These are phyloP conservation scores for Tenodera sinensis DNA, from an alignment of 2,888 invertebrate genomes.

Conservation along the genomic window DNA sequence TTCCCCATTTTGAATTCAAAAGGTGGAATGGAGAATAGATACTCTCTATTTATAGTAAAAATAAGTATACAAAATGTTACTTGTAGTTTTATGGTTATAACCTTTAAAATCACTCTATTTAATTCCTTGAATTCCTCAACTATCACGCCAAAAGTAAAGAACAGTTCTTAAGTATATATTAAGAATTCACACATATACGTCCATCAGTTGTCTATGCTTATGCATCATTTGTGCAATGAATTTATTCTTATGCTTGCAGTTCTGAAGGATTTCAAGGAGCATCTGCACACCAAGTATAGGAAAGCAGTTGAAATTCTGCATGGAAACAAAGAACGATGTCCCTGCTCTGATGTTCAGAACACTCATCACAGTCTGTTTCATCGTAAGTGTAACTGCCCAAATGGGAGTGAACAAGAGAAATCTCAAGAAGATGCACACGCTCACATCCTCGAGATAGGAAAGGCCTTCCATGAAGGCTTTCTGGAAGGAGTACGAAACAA, in stretches of 20 bases:
- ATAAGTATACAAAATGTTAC: too few species aligned
- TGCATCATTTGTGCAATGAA: too few species aligned
- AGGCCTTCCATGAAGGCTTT: not conserved
- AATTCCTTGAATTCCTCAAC: too few species aligned
- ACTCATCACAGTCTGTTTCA: not conserved
- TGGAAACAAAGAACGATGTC: not conserved
- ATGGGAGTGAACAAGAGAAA: not conserved
- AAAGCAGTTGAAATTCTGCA: not conserved
- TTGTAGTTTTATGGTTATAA: too few species aligned
- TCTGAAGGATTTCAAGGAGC: not conserved
- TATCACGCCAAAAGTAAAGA: too few species aligned
- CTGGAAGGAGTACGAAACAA: not conserved
- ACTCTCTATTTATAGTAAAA: too few species aligned
- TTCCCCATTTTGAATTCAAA: too few species aligned
- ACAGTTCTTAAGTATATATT: too few species aligned
- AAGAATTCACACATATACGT: too few species aligned
- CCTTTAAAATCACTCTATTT: too few species aligned
- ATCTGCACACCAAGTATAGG: not conserved
- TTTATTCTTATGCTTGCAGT: not conserved
- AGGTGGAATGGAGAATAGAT: too few species aligned
- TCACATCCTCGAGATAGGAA: not conserved
- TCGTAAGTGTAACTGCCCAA: not conserved
- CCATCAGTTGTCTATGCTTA: too few species aligned
- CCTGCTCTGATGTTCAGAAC: not conserved
- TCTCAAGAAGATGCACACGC: not conserved